These are phyloP conservation scores for Pteruthius melanotis DNA, from an alignment of 2,113 vertebrate genomes.

Conservation along the genomic window DNA sequence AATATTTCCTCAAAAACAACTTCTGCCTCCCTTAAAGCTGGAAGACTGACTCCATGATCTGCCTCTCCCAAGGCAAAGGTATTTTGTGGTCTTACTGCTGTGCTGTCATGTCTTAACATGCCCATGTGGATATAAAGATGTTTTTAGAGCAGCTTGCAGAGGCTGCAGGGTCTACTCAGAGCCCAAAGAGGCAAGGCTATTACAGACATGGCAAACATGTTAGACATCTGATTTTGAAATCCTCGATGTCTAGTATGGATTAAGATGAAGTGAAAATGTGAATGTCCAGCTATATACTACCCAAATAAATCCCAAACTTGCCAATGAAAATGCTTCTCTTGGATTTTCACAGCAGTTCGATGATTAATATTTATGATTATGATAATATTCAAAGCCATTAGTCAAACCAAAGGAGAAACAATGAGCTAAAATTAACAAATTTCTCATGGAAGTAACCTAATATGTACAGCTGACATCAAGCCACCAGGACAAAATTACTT, in stretches of 20 bases:
- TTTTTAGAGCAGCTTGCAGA: conserved; percentile 26
- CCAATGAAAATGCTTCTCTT: background rate
- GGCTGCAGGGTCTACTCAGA: background rate
- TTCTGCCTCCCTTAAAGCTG: background rate
- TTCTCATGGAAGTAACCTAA: background rate
- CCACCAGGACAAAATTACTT: background rate
- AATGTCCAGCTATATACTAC: background rate
- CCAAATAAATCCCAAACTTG: background rate
- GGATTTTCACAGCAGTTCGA: background rate
- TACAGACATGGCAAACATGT: conserved; percentile 22
- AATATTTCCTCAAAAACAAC: background rate
- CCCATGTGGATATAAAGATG: background rate
- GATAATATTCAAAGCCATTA: background rate
- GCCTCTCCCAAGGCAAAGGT: background rate
- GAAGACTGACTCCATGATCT: background rate
- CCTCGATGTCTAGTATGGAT: background rate
- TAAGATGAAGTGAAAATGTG: background rate
- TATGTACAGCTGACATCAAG: background rate
- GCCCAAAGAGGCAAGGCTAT: background rate
- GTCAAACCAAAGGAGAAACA: background rate
- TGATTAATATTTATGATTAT: background rate
- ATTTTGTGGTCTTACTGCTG: background rate
- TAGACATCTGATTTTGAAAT: conserved; percentile 5
- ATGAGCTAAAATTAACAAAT: background rate
- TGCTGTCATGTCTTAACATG: background rate